A percentile compares a stretch with the other conserved stretches of the same genome.
Evolutionary conservation across 1,140 invertebrate genomes (phyloP).

Genomic region (Hyphantria cunea): DNA sequence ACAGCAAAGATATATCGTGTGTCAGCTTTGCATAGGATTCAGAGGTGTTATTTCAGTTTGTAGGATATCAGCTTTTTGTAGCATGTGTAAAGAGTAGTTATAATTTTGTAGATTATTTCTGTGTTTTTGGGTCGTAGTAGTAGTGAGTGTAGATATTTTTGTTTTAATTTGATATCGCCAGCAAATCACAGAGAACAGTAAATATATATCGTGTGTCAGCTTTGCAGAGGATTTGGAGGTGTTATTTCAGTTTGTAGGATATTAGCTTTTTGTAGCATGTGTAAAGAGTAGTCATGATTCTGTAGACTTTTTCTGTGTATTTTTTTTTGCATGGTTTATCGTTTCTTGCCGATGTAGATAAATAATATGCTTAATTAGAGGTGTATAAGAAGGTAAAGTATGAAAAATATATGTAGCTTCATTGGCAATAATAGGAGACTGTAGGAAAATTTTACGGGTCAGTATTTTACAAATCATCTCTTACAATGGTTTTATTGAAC

Average conservation of each 20-base stretch:
- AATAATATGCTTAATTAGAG: no score
- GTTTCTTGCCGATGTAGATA: not conserved
- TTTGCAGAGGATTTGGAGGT: no score
- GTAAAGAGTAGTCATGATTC: not conserved
- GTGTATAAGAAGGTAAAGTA: no score
- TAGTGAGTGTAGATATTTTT: not conserved
- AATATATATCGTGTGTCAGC: no score
- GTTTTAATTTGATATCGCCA: not conserved
- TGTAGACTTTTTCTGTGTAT: slow-evolving; percentile 6
- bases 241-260: not conserved
- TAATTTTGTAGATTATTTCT: no score
- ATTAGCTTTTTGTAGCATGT: slow-evolving; percentile 8
- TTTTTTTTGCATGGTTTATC: slow-evolving; percentile 13
- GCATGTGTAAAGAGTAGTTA: slow-evolving; percentile 8
- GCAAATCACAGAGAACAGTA: not conserved
- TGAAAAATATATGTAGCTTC: no score
- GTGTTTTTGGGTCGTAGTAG: slow-evolving; percentile 9
- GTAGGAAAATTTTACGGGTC: no score
- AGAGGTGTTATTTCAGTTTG: not conserved
- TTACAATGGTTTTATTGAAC: no score
- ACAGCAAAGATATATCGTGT: no score
- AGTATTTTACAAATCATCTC: no score
- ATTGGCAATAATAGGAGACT: not conserved
- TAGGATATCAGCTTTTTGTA: slow-evolving; percentile 7
- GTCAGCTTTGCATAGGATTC: no score